Conservation (phyloP, 2,797 vertebrate species). For the Chloroceryle amazona region DNA sequence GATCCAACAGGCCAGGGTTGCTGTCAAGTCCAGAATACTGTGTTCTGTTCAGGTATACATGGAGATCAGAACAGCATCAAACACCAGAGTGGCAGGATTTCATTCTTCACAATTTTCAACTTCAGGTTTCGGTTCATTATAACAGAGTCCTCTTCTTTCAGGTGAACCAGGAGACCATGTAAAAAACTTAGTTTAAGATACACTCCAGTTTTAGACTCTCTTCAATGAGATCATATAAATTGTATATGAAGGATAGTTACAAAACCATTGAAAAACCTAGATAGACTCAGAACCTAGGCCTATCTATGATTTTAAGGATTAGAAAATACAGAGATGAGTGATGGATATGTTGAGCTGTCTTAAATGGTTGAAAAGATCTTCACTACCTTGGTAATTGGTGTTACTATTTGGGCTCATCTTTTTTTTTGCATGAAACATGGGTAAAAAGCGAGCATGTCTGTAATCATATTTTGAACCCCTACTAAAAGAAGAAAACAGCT, state of each 20-base stretch:
- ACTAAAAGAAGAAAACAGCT: background rate
- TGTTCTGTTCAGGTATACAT: background rate
- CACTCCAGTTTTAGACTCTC: background rate
- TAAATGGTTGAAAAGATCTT: background rate
- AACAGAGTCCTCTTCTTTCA: background rate
- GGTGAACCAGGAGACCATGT: accelerated
- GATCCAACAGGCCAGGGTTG: background rate
- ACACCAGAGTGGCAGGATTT: background rate
- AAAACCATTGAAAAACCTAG: background rate
- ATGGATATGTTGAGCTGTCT: background rate
- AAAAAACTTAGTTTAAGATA: background rate
- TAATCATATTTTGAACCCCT: background rate
- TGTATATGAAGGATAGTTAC: background rate
- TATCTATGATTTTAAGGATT: background rate
- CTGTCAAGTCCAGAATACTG: background rate
- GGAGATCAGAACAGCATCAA: background rate
- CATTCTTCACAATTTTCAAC: background rate
- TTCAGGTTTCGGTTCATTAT: background rate
- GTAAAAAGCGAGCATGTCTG: background rate
- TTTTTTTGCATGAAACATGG: background rate
- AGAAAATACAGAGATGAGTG: background rate
- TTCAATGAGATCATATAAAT: background rate
- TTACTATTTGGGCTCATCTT: background rate
- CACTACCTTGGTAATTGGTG: background rate
- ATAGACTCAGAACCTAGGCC: background rate